Percentiles rank a stretch among this genome's conserved stretches.
These are phyloP conservation scores for Muscicapa adusta DNA, from an alignment of 2,113 vertebrate genomes.

Conservation along the genomic window DNA sequence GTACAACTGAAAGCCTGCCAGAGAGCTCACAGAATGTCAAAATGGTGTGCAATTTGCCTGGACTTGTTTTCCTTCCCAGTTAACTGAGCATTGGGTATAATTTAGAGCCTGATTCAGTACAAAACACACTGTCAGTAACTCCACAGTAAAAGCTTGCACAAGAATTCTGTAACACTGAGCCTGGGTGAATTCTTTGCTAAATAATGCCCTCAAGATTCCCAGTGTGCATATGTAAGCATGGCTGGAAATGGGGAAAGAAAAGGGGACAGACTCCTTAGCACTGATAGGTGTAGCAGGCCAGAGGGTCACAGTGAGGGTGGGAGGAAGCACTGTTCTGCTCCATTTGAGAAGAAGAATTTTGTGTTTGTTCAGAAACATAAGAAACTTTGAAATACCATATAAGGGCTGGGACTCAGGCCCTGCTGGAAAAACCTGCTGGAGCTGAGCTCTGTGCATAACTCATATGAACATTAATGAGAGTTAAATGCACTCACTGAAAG, in stretches of 20 bases:
- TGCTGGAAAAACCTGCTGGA: constrained; percentile 40
- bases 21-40: background rate
- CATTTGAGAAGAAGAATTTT: constrained; percentile 38
- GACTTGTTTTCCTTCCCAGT: constrained; percentile 30
- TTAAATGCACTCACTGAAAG: constrained; percentile 29
- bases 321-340: constrained; percentile 34
- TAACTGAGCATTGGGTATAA: background rate
- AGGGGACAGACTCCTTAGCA: background rate
- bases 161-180: background rate
- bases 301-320: constrained; percentile 2
- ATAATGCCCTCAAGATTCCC: constrained; percentile 10
- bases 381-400: constrained; percentile 37
- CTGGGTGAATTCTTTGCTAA: constrained; percentile 38
- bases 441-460: background rate
- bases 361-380: constrained; percentile 33
- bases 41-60: background rate
- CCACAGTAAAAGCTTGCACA: background rate
- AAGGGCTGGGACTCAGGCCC: constrained; percentile 2
- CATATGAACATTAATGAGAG: constrained; percentile 44
- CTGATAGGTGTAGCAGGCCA: background rate
- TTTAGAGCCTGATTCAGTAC: constrained; percentile 22
- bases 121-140: background rate
- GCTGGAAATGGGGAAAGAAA: background rate
- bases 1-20: constrained; percentile 15
- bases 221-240: background rate